These are phyloP conservation scores for Chrysolina americana DNA, from an alignment of 2,888 invertebrate species.

Conservation along the genomic window DNA sequence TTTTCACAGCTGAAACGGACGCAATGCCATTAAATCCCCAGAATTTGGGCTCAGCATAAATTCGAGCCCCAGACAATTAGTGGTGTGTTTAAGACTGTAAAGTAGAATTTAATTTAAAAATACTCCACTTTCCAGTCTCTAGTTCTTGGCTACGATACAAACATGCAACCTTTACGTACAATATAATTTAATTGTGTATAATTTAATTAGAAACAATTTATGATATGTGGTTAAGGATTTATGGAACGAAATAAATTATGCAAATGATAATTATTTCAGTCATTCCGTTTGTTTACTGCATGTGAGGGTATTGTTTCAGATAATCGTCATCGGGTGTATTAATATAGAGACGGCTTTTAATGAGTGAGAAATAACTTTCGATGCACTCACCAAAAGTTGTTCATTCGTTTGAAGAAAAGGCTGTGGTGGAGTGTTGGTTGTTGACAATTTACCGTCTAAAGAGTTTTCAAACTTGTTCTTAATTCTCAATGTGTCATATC, in stretches of 20 bases:
- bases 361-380: background rate
- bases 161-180: slow-evolving; percentile 41
- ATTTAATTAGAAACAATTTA: slow-evolving; percentile 57
- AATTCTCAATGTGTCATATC: too few relatives aligned
- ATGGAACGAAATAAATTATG: slow-evolving; percentile 53
- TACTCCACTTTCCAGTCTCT: slow-evolving; percentile 32
- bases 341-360: background rate
- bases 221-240: slow-evolving; percentile 51
- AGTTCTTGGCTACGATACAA: slow-evolving; percentile 38
- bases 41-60: slow-evolving; percentile 26
- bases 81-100: slow-evolving; percentile 40
- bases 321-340: too few relatives aligned
- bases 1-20: slow-evolving; percentile 10
- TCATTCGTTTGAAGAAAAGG: background rate
- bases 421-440: background rate
- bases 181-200: slow-evolving; percentile 50
- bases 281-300: background rate
- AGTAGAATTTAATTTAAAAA: slow-evolving; percentile 37
- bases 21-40: background rate
- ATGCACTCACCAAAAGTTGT: too few relatives aligned
- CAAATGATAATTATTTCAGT: slow-evolving; percentile 22
- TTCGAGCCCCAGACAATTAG: slow-evolving; percentile 37
- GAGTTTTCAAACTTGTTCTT: too few relatives aligned
- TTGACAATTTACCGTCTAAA: too few relatives aligned
- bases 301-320: slow-evolving; percentile 9